A percentile compares a stretch with the other conserved stretches of the same genome.
Conservation (phyloP, 2,113 vertebrate genomes). For the Cyprinodon brontotheroides region DNA sequence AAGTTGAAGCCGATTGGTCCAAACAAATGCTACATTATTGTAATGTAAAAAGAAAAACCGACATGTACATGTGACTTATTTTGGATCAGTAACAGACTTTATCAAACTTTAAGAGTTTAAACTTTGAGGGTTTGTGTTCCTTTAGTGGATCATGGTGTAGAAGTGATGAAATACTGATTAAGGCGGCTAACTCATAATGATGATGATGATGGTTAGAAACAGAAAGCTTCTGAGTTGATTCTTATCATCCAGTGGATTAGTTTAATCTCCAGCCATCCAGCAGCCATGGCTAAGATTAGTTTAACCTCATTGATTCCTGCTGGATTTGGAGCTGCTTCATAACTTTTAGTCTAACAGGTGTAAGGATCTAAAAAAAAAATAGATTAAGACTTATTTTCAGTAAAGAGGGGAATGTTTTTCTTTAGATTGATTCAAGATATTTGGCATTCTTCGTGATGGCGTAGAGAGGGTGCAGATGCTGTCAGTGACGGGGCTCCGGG, state of each 20-base stretch:
- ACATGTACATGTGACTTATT: too few species aligned
- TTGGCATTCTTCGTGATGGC: constrained; percentile 82
- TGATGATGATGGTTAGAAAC: constrained; percentile 10
- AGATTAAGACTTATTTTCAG: constrained; percentile 40
- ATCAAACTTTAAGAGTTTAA: not conserved
- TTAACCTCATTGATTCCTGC: constrained; percentile 44
- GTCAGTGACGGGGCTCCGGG: constrained; percentile 48
- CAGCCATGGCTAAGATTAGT: constrained; percentile 44
- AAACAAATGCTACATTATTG: not conserved
- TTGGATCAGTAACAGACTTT: not conserved
- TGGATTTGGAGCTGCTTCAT: constrained; percentile 19
- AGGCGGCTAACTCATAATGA: constrained; percentile 59
- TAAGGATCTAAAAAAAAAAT: constrained; percentile 11
- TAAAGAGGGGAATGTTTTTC: constrained; percentile 45
- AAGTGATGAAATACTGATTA: constrained; percentile 37
- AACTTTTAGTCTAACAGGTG: constrained; percentile 9
- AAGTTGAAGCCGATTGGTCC: not conserved
- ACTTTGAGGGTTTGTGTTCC: too few species aligned
- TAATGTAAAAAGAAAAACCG: too few species aligned
- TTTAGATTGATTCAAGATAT: constrained; percentile 69
- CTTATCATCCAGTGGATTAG: constrained; percentile 57
- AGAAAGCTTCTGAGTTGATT: constrained; percentile 40
- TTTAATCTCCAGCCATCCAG: constrained; percentile 53
- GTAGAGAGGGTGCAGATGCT: constrained; percentile 58
- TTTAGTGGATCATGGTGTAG: not conserved